phyloP scores from a whole-genome alignment of 64 coral and sea anemone species.

The Trachythela sp. region DNA sequence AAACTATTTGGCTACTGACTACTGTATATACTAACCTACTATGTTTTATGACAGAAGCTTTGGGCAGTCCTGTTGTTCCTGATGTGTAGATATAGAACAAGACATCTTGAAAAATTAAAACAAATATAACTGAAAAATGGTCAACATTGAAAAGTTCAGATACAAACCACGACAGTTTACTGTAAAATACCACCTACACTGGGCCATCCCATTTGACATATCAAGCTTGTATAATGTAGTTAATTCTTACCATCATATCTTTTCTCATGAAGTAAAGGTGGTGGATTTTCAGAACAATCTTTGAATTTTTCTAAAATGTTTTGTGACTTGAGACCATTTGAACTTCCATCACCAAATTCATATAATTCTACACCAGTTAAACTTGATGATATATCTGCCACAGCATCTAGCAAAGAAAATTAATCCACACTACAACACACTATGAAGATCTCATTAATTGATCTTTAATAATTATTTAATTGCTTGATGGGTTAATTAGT shows the following conservation, averaged over 20 bases:
- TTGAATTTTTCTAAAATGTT: not conserved
- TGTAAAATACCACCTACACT: too few relatives aligned
- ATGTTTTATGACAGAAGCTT: slow-evolving; percentile 59
- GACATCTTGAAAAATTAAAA: slow-evolving; percentile 50
- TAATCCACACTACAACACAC: not conserved
- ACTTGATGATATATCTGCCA: not conserved
- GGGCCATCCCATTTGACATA: too few relatives aligned
- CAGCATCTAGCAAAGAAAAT: not conserved
- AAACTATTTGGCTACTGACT: too few relatives aligned
- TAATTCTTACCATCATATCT: not conserved
- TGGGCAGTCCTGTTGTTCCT: slow-evolving; percentile 87
- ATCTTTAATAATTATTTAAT: too few relatives aligned
- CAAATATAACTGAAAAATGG: too few relatives aligned
- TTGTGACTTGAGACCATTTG: not conserved
- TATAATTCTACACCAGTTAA: not conserved
- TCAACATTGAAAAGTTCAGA: too few relatives aligned
- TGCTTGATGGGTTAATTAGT: too few relatives aligned
- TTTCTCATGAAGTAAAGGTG: not conserved
- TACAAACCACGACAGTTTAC: too few relatives aligned
- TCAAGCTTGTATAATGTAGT: not conserved
- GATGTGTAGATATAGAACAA: slow-evolving; percentile 98
- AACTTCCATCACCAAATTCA: not conserved
- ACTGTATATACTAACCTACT: slow-evolving; percentile 50
- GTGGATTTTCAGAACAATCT: not conserved
- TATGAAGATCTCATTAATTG: too few relatives aligned